Conservation (phyloP, 2,113 vertebrate species). For the Opisthocomus hoazin region DNA sequence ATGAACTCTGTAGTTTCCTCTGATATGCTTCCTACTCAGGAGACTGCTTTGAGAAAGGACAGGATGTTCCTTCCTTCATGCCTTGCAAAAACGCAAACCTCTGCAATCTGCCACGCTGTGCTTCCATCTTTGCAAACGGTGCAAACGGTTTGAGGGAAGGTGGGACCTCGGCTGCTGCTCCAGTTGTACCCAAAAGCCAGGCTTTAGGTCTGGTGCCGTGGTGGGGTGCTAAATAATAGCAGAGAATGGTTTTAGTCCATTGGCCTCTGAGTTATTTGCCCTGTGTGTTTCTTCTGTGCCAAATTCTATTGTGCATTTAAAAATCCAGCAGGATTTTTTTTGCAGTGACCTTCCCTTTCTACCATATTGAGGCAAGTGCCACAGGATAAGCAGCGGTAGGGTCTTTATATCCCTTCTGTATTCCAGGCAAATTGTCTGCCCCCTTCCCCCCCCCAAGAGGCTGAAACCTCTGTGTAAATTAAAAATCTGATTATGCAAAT, state of each 20-base stretch:
- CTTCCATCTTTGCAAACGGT: not conserved
- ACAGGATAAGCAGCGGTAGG: not conserved
- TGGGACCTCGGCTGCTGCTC: not conserved
- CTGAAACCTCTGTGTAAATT: not conserved
- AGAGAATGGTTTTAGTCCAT: not conserved
- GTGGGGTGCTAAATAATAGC: not conserved
- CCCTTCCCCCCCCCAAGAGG: not conserved
- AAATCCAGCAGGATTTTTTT: not conserved
- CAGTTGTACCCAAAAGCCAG: not conserved
- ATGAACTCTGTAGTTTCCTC: not conserved
- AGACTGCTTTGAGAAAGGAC: not conserved
- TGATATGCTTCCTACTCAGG: not conserved
- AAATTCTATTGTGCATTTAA: not conserved
- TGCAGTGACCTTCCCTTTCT: not conserved
- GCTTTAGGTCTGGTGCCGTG: not conserved
- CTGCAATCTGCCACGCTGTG: not conserved
- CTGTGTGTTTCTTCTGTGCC: not conserved
- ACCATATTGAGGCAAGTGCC: not conserved
- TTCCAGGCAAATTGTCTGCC: not conserved
- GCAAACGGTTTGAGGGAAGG: not conserved
- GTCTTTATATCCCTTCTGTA: not conserved
- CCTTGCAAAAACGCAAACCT: not conserved
- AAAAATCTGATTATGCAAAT: not conserved
- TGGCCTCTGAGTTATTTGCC: not conserved
- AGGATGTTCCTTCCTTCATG: not conserved